phyloP scores from a whole-genome alignment of 2,888 invertebrate genomes.

The Deroplatys truncata region DNA sequence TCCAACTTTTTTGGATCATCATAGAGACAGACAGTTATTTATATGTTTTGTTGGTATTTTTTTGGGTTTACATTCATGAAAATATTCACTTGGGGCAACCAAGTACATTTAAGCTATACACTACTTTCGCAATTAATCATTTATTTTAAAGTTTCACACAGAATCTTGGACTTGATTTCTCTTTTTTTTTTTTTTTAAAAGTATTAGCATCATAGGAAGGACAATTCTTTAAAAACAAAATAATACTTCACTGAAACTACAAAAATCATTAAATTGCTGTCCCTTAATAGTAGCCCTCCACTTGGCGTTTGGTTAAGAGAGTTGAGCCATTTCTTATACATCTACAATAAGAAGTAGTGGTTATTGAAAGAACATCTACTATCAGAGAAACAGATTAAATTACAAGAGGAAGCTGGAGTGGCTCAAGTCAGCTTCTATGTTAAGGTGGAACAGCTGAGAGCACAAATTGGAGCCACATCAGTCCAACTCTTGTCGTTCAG shows the following conservation, averaged over 20 bases:
- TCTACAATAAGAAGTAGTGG: background rate
- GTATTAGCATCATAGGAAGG: conserved; percentile 17
- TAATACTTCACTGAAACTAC: background rate
- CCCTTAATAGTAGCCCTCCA: conserved; percentile 4
- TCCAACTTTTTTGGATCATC: conserved; percentile 1
- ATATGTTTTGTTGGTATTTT: conserved; percentile 18
- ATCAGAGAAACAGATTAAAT: background rate
- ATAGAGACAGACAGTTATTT: conserved; percentile 23
- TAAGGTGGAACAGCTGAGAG: conserved; percentile 7
- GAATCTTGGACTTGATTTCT: conserved; percentile 13
- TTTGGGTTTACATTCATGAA: conserved; percentile 24
- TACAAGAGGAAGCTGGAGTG: background rate
- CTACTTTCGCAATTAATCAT: conserved; percentile 8
- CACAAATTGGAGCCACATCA: background rate
- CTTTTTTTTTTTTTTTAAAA: conserved; percentile 1
- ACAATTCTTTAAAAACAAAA: conserved; percentile 2
- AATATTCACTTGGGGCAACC: conserved; percentile 21
- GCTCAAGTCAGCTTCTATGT: background rate
- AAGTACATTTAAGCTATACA: conserved; percentile 19
- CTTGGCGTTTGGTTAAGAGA: background rate
- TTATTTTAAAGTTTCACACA: conserved; percentile 4
- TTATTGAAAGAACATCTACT: conserved; percentile 8
- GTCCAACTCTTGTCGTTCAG: background rate
- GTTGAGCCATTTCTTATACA: conserved; percentile 3
- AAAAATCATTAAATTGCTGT: conserved; percentile 1